Evolutionary conservation across 2,888 invertebrate genomes (phyloP), one percentile per base, ranked within the genome.

Genomic region (Heliconius erato): DNA sequence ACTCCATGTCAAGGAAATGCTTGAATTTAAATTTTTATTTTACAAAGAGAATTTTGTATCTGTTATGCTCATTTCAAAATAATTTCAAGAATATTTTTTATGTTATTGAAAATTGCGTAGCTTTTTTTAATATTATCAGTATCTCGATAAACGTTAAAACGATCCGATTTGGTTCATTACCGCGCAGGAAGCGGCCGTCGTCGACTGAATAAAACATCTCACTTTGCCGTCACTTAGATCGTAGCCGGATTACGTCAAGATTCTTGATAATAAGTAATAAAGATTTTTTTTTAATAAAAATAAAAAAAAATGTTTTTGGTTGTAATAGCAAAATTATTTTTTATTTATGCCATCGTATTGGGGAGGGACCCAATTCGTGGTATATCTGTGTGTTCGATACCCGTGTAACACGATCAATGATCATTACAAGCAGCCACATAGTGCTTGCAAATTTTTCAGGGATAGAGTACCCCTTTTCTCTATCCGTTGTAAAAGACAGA

Each of bases 161-260:
- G 84, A 81, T 81, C 69, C 85, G 87, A 86, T 87, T 83, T 79
- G 86, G 85, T 85, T 87, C 84, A 86, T 87, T 87, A 85, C 83
- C 72, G 81, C 82, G 74, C 82, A 80, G 85, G 84, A 85, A 86
- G 84, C 72, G 79, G 76, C 71, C 59, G 79, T 82, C 80, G 80
- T 76, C 72, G 77, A 69, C 44, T 86, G 85, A 85, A 85, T 86
- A 86, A 86, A 86, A 86, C 85, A 86, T 86, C 69, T 40, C 44
- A 63, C 63, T 81, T 69, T 81, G 77, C 68, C 68, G 80, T 77
- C 72, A 82, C 67, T 83, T 81, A 77, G 69, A 81, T 76, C n/a
- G 54, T 35, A 59, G 35, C 59, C 32, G 28, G 32, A 54, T 74
- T 35, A 16, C 74, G 74, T 76, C 35, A 74, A 35, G 28, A 32